Evolutionary conservation across 2,888 invertebrate species (phyloP).

Genomic region (Eupithecia insigniata): DNA sequence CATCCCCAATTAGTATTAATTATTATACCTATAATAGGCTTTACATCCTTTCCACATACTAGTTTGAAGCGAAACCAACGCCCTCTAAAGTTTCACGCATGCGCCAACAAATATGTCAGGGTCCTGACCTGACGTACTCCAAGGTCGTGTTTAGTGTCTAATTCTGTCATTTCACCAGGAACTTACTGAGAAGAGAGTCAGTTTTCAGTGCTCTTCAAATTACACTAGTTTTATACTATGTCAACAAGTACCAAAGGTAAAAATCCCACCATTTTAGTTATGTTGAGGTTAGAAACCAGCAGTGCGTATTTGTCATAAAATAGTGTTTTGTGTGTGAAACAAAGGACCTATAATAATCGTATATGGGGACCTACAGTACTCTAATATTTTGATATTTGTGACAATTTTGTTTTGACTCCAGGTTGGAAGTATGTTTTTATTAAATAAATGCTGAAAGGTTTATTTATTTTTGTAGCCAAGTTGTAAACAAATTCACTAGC

Average conservation of each 20-base stretch:
- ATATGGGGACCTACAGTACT: no score
- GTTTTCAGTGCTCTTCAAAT: slow-evolving; percentile 15
- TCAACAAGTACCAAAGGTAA: slow-evolving; percentile 65
- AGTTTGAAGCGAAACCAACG: slow-evolving; percentile 9
- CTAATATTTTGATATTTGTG: no score
- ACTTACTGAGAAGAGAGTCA: slow-evolving; percentile 40
- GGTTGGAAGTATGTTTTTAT: no score
- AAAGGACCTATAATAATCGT: neutral
- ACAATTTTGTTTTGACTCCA: slow-evolving; percentile 7
- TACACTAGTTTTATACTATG: slow-evolving; percentile 48
- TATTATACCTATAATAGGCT: no score
- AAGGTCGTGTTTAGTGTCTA: slow-evolving; percentile 78
- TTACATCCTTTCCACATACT: neutral
- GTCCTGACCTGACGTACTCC: slow-evolving; percentile 65
- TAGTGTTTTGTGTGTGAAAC: slow-evolving; percentile 18
- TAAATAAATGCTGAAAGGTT: neutral
- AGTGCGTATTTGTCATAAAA: slow-evolving; percentile 14
- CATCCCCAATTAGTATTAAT: neutral
- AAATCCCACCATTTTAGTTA: slow-evolving; percentile 8
- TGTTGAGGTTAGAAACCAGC: slow-evolving; percentile 21
- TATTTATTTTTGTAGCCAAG: neutral
- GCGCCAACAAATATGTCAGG: slow-evolving; percentile 74
- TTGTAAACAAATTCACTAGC: neutral
- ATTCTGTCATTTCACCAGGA: slow-evolving; percentile 53
- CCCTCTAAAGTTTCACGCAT: slow-evolving; percentile 59